Base-by-base conservation (phyloP, 2,888 invertebrate species). In the Macropis europaea region DNA sequence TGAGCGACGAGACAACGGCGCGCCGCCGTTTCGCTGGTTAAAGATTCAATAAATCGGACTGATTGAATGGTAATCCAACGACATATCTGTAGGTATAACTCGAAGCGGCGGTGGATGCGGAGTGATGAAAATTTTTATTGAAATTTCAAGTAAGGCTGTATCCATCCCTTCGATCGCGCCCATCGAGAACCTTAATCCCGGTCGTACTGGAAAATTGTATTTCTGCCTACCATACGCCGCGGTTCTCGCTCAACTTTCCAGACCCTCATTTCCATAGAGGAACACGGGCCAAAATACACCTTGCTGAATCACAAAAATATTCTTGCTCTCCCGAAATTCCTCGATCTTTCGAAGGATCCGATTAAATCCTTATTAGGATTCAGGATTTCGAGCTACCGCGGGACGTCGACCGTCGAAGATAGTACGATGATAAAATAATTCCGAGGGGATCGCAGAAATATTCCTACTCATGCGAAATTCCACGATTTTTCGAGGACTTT, bases 41-140 rank as follows among this genome's bases (percentile, higher is more conserved):
- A 36, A 38, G 50, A 59, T 69, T 73, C 62, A 56, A 57, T 67
- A 57, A 50, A 57, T 61, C 36, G 40, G 47, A 53, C 62, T 67
- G 73, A 77, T 73, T 56, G 70, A 73, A 76, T 70, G 50, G 61
- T 68, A 47, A 73, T 68, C 53, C 36, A 52, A 40, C 40, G 47
- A 56, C 36, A 40, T 72, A 52, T 26, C 60, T 36, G 24, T 43
- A 43, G 52, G 30, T 42, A 47, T 53, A 42, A 24, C 42, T 17
- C 26, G 7, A 45, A 22, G 19, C 17, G 15, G 59, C 24, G 52
- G 22, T 50, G 34, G 53, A 42, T 24, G 13, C 32, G 42, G 54
- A 59, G 70, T 70, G 73, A 79, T 76, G 66, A 78, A 59, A 77
- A 68, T 76, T 79, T 79, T 79, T 77, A 80, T 80, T 79, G 77